phyloP scores from a whole-genome alignment of 2,888 invertebrate genomes.

The Pachycephus smyrnensis region DNA sequence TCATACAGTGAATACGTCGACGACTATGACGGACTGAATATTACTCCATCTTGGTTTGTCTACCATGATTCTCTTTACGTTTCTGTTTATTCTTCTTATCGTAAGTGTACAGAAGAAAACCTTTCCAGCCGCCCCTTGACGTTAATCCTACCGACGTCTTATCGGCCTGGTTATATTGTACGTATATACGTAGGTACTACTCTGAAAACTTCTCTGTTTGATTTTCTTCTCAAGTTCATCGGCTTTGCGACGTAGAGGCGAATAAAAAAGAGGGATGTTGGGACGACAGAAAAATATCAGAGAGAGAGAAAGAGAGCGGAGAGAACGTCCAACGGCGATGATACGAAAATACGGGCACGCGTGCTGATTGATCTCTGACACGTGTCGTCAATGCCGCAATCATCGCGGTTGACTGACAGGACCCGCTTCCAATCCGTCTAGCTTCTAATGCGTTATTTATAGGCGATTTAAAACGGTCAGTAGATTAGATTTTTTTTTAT shows the following conservation, averaged over 20 bases:
- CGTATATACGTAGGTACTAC: background rate
- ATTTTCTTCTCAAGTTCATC: constrained; percentile 16
- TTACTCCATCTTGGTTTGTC: background rate
- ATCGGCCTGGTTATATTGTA: background rate
- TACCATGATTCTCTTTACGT: constrained; percentile 13
- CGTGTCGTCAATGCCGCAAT: constrained; percentile 66
- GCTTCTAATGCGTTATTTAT: constrained; percentile 62
- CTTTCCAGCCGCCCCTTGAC: constrained; percentile 15
- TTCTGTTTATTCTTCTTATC: constrained; percentile 41
- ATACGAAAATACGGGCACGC: constrained; percentile 66
- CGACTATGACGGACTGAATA: background rate
- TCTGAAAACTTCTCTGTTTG: background rate
- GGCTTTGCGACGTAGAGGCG: constrained; percentile 7
- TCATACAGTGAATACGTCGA: background rate
- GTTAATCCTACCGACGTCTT: background rate
- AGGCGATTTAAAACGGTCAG: constrained; percentile 54
- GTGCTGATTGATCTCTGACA: constrained; percentile 64
- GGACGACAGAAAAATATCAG: constrained; percentile 11
- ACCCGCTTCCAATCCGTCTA: constrained; percentile 40
- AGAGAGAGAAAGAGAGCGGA: constrained; percentile 22
- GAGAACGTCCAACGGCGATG: constrained; percentile 46
- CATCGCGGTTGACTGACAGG: constrained; percentile 61
- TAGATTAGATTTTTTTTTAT: constrained; percentile 21
- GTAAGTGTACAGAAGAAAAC: constrained; percentile 40
- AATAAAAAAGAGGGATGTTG: constrained; percentile 1